A percentile compares a stretch with the other conserved stretches of the same genome.
These are phyloP conservation scores for Crotalus adamanteus DNA, from an alignment of 2,797 vertebrate species.

Conservation along the genomic window DNA sequence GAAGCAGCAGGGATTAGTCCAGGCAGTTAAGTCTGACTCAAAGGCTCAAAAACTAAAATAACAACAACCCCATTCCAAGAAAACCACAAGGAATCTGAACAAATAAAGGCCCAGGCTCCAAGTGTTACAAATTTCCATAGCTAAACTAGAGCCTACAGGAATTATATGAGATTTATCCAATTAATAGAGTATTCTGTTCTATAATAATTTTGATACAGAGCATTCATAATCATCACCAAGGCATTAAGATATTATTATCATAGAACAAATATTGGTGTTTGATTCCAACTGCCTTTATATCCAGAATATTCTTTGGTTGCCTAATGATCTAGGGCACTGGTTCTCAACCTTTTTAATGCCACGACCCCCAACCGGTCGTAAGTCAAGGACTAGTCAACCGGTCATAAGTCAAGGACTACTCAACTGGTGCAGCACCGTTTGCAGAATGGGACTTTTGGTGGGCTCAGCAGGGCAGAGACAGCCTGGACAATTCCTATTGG, in stretches of 20 bases:
- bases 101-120: background rate
- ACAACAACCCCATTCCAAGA: background rate
- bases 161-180: background rate
- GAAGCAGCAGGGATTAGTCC: no score
- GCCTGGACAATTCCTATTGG: no score
- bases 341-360: no score
- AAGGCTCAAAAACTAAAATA: background rate
- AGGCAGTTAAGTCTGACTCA: background rate
- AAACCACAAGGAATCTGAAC: background rate
- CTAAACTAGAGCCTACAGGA: background rate
- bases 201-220: background rate
- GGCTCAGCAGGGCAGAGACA: no score
- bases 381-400: no score
- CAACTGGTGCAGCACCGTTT: no score
- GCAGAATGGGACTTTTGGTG: no score
- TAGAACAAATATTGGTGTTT: background rate
- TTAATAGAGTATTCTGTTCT: background rate
- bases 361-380: no score
- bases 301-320: background rate
- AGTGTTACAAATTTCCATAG: background rate
- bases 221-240: background rate
- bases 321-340: background rate
- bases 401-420: no score
- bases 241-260: background rate
- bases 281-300: background rate